Evolutionary conservation across 2,888 invertebrate genomes (phyloP).

Genomic region (Ichneumon xanthorius): DNA sequence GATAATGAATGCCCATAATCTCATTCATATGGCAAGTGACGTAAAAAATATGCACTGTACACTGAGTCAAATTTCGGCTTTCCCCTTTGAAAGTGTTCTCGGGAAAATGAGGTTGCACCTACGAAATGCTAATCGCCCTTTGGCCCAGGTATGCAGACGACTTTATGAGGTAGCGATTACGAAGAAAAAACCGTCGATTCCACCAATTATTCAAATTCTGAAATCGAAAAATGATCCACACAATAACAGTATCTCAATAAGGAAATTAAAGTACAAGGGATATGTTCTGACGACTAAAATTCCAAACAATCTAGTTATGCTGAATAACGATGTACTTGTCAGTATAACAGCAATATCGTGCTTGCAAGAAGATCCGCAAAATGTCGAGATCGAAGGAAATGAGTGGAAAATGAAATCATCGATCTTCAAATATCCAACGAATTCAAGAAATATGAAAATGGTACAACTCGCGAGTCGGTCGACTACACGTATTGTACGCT

Average conservation of each 20-base stretch:
- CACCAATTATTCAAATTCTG: neutral
- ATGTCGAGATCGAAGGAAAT: slow-evolving; percentile 11
- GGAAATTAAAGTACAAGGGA: slow-evolving; percentile 24
- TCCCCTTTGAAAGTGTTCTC: slow-evolving; percentile 58
- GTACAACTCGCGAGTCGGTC: slow-evolving; percentile 4
- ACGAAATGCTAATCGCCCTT: slow-evolving; percentile 36
- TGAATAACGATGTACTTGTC: slow-evolving; percentile 19
- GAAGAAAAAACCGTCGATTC: slow-evolving; percentile 8
- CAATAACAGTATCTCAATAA: neutral
- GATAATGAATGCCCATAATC: slow-evolving; percentile 58
- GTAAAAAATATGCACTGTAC: slow-evolving; percentile 48
- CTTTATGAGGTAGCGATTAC: neutral
- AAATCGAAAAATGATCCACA: neutral
- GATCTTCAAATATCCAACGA: slow-evolving; percentile 22
- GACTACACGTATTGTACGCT: slow-evolving; percentile 4
- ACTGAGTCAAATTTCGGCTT: slow-evolving; percentile 48
- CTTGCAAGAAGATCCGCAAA: slow-evolving; percentile 17
- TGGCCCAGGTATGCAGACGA: slow-evolving; percentile 56
- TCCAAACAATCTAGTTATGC: slow-evolving; percentile 31
- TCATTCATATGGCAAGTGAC: slow-evolving; percentile 56
- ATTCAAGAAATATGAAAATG: slow-evolving; percentile 17
- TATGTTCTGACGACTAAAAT: slow-evolving; percentile 16
- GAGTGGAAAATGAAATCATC: slow-evolving; percentile 31
- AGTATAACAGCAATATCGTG: neutral
- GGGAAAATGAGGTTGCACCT: slow-evolving; percentile 52